Evolutionary conservation across 2,113 vertebrate species (phyloP).

Genomic region (Oreotragus oreotragus): DNA sequence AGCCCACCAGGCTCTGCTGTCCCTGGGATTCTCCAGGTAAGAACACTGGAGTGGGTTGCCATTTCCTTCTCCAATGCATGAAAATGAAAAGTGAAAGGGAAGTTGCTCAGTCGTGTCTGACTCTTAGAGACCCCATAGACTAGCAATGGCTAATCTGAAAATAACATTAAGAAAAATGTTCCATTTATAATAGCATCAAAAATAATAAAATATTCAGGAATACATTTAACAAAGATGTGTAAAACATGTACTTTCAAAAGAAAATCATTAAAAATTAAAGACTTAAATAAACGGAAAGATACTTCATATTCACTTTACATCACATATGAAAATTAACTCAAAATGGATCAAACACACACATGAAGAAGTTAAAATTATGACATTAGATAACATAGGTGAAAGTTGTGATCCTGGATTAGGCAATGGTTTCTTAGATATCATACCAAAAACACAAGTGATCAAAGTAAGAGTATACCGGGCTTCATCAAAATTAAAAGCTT

Average conservation of each 20-base stretch:
- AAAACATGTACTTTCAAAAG: not conserved
- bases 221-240: not conserved
- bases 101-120: fast-evolving
- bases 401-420: not conserved
- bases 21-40: no score
- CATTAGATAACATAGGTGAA: not conserved
- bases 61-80: no score
- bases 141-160: not conserved
- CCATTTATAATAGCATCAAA: not conserved
- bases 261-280: not conserved
- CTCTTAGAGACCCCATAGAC: no score
- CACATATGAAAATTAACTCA: not conserved
- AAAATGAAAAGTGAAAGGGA: no score
- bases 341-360: not conserved
- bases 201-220: not conserved
- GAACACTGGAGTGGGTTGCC: no score
- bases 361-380: not conserved
- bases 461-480: not conserved
- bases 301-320: not conserved
- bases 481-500: not conserved
- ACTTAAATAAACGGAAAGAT: not conserved
- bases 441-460: not conserved
- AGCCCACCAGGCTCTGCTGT: no score
- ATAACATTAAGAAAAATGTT: not conserved
- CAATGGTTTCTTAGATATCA: not conserved